These are phyloP conservation scores for Drosophila albomicans DNA, from an alignment of 1,140 invertebrate genomes.

Conservation along the genomic window DNA sequence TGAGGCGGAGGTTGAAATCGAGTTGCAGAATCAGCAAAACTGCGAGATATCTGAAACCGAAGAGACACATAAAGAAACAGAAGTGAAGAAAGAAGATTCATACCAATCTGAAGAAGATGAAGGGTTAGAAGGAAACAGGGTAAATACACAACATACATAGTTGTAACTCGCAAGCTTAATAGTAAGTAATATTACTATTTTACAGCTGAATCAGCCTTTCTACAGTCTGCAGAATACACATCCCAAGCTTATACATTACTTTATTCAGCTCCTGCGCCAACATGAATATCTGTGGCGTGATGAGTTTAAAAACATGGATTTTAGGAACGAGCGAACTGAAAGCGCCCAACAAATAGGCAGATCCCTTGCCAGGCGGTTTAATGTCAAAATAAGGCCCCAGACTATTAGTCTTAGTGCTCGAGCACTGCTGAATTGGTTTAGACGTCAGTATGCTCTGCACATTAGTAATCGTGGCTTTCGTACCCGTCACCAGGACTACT, in stretches of 20 bases:
- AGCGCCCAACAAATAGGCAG: constrained; percentile 28
- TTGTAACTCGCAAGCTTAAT: not conserved
- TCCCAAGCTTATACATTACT: constrained; percentile 31
- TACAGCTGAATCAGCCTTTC: constrained; percentile 36
- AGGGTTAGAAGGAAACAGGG: too few relatives aligned
- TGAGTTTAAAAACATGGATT: constrained; percentile 18
- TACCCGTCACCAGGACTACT: constrained; percentile 35
- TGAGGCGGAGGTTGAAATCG: constrained; percentile 39
- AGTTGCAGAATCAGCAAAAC: constrained; percentile 26
- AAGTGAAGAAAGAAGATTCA: not conserved
- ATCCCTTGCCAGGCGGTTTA: constrained; percentile 19
- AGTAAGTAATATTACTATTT: constrained; percentile 1
- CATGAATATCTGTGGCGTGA: constrained; percentile 36
- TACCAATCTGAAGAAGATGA: too few relatives aligned
- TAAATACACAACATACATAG: too few relatives aligned
- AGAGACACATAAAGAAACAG: not conserved
- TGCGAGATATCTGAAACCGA: not conserved
- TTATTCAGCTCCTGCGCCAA: constrained; percentile 36
- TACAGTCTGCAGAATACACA: constrained; percentile 36
- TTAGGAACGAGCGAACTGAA: constrained; percentile 16
- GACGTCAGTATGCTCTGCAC: constrained; percentile 25
- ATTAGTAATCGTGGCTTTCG: not conserved
- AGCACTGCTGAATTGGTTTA: constrained; percentile 37
- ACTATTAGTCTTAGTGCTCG: constrained; percentile 28
- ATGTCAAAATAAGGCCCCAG: constrained; percentile 14